Conservation (phyloP, 2,888 invertebrate genomes). For the Muschampia plurimacula region DNA sequence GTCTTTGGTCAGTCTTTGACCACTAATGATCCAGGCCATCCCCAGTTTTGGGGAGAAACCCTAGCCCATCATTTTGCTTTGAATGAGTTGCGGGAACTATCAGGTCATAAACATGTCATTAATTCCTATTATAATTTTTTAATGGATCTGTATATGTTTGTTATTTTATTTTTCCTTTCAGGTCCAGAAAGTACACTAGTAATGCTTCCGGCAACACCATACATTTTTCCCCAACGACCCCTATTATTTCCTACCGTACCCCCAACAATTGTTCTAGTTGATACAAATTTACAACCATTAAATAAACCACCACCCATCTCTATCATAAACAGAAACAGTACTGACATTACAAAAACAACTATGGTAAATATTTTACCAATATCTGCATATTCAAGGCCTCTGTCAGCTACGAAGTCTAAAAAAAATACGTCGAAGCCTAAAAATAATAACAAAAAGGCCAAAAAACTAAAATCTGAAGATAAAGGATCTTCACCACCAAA, state of each 20-base stretch:
- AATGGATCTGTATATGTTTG: too few species aligned
- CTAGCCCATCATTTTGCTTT: too few species aligned
- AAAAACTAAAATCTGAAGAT: constrained; percentile 41
- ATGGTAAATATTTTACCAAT: constrained; percentile 82
- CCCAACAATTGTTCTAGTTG: constrained; percentile 74
- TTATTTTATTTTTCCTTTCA: constrained; percentile 55
- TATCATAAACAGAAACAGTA: constrained; percentile 66
- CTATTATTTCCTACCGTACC: constrained; percentile 71
- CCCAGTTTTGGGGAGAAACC: too few species aligned
- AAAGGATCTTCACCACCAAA: constrained; percentile 8
- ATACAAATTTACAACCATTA: constrained; percentile 67
- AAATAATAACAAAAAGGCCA: constrained; percentile 46
- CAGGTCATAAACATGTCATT: too few species aligned
- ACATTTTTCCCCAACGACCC: constrained; percentile 77
- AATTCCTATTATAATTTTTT: too few species aligned
- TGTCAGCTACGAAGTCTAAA: constrained; percentile 70
- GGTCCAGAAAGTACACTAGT: constrained; percentile 74
- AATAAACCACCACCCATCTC: constrained; percentile 65
- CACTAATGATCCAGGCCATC: too few species aligned
- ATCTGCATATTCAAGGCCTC: constrained; percentile 77
- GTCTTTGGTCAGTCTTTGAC: too few species aligned
- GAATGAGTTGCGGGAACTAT: too few species aligned
- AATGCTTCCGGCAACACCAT: constrained; percentile 75
- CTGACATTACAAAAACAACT: constrained; percentile 78
- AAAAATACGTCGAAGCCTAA: constrained; percentile 63